Conservation (phyloP, 2,113 vertebrate genomes). For the Ceyx cyanopectus region DNA sequence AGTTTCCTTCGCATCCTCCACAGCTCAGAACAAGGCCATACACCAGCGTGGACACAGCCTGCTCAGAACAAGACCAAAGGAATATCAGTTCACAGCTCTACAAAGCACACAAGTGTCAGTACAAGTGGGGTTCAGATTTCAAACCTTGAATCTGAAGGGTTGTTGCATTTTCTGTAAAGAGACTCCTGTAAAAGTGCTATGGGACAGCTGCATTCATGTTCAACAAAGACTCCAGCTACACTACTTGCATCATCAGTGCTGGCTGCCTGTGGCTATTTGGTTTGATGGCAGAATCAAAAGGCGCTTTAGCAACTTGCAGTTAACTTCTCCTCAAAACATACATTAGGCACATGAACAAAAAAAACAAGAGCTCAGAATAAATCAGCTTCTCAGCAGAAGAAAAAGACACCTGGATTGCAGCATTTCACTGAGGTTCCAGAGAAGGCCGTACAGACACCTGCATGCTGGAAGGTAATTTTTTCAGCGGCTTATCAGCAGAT, state of each 20-base stretch:
- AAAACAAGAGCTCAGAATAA: constrained; percentile 80
- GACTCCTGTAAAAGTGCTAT: constrained; percentile 51
- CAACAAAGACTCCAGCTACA: constrained; percentile 66
- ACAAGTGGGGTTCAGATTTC: constrained; percentile 31
- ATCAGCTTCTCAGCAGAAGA: constrained; percentile 84
- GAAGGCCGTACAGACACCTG: constrained; percentile 89
- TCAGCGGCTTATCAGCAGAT: constrained; percentile 82
- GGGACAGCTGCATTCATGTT: constrained; percentile 72
- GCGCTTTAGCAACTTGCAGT: constrained; percentile 85
- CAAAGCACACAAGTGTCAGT: constrained; percentile 29
- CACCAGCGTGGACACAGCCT: constrained; percentile 27
- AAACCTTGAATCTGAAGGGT: constrained; percentile 26
- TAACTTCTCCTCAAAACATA: constrained; percentile 74
- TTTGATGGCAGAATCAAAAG: constrained; percentile 88
- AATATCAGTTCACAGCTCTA: constrained; percentile 46
- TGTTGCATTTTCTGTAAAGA: constrained; percentile 55
- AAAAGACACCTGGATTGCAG: constrained; percentile 72
- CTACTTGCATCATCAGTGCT: constrained; percentile 78
- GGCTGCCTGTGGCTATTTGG: constrained; percentile 86
- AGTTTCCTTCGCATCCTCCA: constrained; percentile 36
- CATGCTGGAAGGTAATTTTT: constrained; percentile 90
- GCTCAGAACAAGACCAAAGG: constrained; percentile 40
- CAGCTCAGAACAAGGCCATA: constrained; percentile 55
- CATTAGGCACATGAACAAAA: constrained; percentile 87
- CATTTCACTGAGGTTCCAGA: constrained; percentile 89